Base-by-base conservation (phyloP, 2,113 vertebrate species). In the Solea senegalensis region DNA sequence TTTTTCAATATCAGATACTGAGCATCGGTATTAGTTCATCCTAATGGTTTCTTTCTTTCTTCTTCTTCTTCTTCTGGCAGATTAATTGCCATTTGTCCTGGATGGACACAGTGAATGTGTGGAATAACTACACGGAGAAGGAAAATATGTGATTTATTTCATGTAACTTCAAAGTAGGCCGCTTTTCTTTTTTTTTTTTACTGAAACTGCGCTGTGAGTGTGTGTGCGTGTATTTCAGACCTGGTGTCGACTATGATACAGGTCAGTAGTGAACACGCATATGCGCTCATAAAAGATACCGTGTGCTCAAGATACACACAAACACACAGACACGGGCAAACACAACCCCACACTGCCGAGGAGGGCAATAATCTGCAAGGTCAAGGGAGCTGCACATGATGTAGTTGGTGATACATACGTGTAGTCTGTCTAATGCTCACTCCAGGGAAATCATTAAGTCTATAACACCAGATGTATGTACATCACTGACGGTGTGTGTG, bases 311-410 rank as follows among this genome's bases (percentile, higher is more conserved):
- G 3, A 51, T 34, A 48, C 28, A 34, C 43, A 48, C 13, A 59
- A 55, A 65, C 15, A 58, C 15, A 58, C 65, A 68, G n/a, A 58
- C 63, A 55, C 55, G 65, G 16, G 83, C 69, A 71, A 34, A 8
- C 57, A 44, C 8, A 87, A 71, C 72, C 69, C 68, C 74, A 76
- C 49, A 65, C 78, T 90, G 89, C 84, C 74, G 65, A 89, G 83
- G 76, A 81, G 69, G 87, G 88, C 88, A 84, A 91, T 91, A 91
- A 91, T 92, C 78, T 87, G 69, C 89, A 90, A 92, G 90, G 92
- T 90, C 87, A 87, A 88, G 80, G 72, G 57, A 88, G 70, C 69
- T 9, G 7, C 69, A 86, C 85, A 77, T 81, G 75, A 76, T 86
- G 74, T 72, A 84, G 82, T 80, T 72, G 80, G 86, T 85, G 87